A percentile compares a stretch with the other conserved stretches of the same genome.
These are phyloP conservation scores for Clepsis dumicolana DNA, from an alignment of 2,888 invertebrate genomes.

Conservation along the genomic window DNA sequence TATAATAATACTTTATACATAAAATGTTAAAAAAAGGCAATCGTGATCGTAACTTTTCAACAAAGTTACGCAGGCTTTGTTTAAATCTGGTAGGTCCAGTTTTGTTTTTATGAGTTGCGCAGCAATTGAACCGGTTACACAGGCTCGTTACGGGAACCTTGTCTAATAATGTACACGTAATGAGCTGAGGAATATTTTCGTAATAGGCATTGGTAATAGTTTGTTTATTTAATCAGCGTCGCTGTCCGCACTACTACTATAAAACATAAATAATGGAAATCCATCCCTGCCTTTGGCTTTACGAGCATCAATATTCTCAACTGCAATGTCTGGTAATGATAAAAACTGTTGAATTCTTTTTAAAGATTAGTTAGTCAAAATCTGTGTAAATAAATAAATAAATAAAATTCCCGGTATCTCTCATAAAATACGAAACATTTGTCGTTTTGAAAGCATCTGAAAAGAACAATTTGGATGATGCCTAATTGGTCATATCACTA, in stretches of 20 bases:
- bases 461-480: too few relatives aligned
- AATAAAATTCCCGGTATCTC: too few relatives aligned
- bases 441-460: too few relatives aligned
- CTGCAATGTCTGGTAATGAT: too few relatives aligned
- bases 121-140: slow-evolving; percentile 16
- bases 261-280: slow-evolving; percentile 5
- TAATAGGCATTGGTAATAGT: slow-evolving; percentile 8
- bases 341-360: too few relatives aligned
- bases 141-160: slow-evolving; percentile 28
- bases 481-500: too few relatives aligned
- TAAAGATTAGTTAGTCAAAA: too few relatives aligned
- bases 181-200: slow-evolving; percentile 9
- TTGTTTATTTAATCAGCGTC: background rate
- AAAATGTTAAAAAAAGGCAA: background rate
- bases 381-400: too few relatives aligned
- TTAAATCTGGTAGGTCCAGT: slow-evolving; percentile 25
- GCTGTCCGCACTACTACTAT: background rate
- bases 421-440: too few relatives aligned
- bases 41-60: background rate
- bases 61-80: slow-evolving; percentile 5
- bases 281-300: background rate
- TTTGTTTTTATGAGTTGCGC: slow-evolving; percentile 32
- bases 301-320: background rate
- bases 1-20: too few relatives aligned
- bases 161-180: slow-evolving; percentile 29